These are phyloP conservation scores for Erythrolamprus reginae DNA, from an alignment of 2,113 vertebrate species.

Conservation along the genomic window DNA sequence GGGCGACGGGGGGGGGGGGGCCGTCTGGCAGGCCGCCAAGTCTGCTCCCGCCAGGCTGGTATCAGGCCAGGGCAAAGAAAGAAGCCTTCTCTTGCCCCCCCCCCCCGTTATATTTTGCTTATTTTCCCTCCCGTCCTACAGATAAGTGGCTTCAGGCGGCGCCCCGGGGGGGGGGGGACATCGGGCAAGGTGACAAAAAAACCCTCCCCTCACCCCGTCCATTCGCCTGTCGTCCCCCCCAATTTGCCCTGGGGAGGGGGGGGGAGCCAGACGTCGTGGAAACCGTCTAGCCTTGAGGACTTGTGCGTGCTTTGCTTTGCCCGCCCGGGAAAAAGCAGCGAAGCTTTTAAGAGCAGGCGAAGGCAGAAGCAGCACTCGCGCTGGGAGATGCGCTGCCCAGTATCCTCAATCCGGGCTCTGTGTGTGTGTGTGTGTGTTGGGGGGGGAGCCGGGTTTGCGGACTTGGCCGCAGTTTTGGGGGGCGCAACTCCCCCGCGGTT, in stretches of 20 bases:
- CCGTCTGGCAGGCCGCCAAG: conserved; percentile 3
- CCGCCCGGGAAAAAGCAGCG: conserved; percentile 49
- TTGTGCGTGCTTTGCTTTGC: conserved; percentile 58
- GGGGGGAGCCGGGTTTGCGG: not conserved
- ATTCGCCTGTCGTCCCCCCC: not conserved
- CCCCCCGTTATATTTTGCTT: too few relatives aligned
- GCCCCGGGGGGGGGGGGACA: not conserved
- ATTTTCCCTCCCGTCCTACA: not conserved
- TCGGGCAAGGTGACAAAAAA: not conserved
- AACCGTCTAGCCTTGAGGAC: conserved; percentile 34
- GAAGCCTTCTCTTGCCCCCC: not conserved
- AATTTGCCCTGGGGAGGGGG: not conserved
- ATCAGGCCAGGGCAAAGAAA: conserved; percentile 22
- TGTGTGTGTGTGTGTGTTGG: too few relatives aligned
- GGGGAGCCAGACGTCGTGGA: conserved; percentile 15
- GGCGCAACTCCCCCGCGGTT: conserved; percentile 52
- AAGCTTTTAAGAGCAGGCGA: too few relatives aligned
- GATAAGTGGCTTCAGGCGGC: not conserved
- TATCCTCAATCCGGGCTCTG: not conserved
- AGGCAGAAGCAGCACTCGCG: too few relatives aligned
- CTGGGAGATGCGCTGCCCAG: accelerated
- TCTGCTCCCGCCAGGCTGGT: not conserved
- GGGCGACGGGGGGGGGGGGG: not conserved
- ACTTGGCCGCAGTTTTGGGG: conserved; percentile 44
- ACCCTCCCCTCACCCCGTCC: not conserved